Conservation (phyloP, 2,797 vertebrate species). For the Philypnodon macrostomus region DNA sequence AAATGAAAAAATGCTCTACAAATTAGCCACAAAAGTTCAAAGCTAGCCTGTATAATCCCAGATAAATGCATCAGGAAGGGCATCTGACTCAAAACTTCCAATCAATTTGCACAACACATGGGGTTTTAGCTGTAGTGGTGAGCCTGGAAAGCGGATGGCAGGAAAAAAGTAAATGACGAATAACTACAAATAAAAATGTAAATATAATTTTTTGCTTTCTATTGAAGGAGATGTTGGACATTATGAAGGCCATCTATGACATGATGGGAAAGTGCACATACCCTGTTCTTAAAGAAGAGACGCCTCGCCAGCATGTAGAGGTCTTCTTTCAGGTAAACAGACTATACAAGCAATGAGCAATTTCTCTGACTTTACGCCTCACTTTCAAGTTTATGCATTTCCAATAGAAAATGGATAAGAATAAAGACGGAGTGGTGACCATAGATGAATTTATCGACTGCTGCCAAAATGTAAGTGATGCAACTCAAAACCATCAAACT, state of each 20-base stretch:
- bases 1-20: too few relatives aligned
- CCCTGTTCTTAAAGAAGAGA: slow-evolving; percentile 92
- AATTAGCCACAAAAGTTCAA: too few relatives aligned
- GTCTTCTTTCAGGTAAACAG: slow-evolving; percentile 95
- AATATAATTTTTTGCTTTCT: not conserved
- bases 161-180: too few relatives aligned
- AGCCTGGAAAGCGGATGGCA: too few relatives aligned
- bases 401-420: slow-evolving; percentile 98
- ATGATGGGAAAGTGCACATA: slow-evolving; percentile 99
- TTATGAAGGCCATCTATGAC: slow-evolving; percentile 99
- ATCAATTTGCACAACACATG: too few relatives aligned
- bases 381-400: not conserved
- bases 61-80: too few relatives aligned
- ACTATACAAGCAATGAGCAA: too few relatives aligned
- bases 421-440: slow-evolving; percentile 97
- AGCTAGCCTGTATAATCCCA: too few relatives aligned
- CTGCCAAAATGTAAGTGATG: slow-evolving; percentile 93
- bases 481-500: not conserved
- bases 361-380: not conserved
- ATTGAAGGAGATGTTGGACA: slow-evolving; percentile 95
- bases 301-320: slow-evolving; percentile 93
- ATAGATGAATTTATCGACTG: slow-evolving; percentile 99
- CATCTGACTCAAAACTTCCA: too few relatives aligned
- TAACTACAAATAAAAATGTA: too few relatives aligned
- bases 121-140: too few relatives aligned